A percentile compares a stretch with the other conserved stretches of the same genome.
Evolutionary conservation across 1,140 invertebrate species (phyloP).

Genomic region (Lordiphosa clarofinis): DNA sequence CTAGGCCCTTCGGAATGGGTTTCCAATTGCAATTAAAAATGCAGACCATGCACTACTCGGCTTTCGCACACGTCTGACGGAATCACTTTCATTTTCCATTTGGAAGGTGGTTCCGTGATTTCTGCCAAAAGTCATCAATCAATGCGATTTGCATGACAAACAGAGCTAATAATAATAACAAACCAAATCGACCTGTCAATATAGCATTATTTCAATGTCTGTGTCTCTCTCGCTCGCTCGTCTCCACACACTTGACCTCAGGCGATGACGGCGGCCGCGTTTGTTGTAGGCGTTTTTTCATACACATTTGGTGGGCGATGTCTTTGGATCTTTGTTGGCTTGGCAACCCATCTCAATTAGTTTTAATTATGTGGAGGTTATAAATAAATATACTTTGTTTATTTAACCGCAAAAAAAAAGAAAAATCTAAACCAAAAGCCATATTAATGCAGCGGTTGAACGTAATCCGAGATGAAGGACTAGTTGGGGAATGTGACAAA

Average conservation of each 20-base stretch:
- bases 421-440: constrained; percentile 20
- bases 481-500: constrained; percentile 5
- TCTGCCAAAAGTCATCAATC: constrained; percentile 29
- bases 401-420: constrained; percentile 17
- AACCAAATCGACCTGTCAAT: constrained; percentile 37
- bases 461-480: constrained; percentile 34
- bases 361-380: constrained; percentile 63
- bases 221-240: constrained; percentile 20
- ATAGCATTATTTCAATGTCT: constrained; percentile 62
- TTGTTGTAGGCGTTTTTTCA: constrained; percentile 40
- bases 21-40: constrained; percentile 44
- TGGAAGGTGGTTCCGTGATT: constrained; percentile 12
- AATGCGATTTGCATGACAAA: constrained; percentile 8
- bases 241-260: constrained; percentile 58
- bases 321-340: constrained; percentile 33
- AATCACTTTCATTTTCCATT: constrained; percentile 43
- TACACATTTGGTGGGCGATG: constrained; percentile 32
- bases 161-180: constrained; percentile 4
- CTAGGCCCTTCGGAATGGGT: constrained; percentile 13
- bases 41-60: constrained; percentile 50
- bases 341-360: constrained; percentile 61
- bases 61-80: constrained; percentile 30
- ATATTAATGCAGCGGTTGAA: constrained; percentile 43
- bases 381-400: constrained; percentile 47
- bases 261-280: constrained; percentile 28